Evolutionary conservation across 2,113 vertebrate species (phyloP), one percentile per base, ranked within the genome.

Genomic region (Cacatua alba): DNA sequence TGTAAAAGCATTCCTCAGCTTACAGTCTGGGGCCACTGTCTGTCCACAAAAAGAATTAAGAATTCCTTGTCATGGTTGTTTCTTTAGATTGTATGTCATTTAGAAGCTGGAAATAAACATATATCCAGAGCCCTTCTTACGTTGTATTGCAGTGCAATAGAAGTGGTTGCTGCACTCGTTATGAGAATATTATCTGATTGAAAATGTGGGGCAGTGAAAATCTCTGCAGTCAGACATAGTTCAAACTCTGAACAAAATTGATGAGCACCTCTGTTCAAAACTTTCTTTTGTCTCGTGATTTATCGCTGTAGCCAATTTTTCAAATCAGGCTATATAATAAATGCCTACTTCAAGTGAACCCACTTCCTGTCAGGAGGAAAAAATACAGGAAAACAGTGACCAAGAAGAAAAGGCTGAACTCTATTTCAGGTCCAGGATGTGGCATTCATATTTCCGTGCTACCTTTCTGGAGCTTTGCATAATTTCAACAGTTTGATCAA

Each of bases 21-120:
- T 88, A 82, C 90, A 93, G 79, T 92, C 88, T 94, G 84, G 63
- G 91, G 91, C 83, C 94, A 95, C 94, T 85, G 70, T 72, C 90
- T 88, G 49, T 90, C 67, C 78, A 92, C 59, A 94, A 88, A 96
- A 95, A 94, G 57, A 81, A 55, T 92, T 88, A 95, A 91, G 62
- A 86, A 60, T 90, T 92, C 49, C 91, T 91, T 76, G 86, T 87
- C 77, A 80, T 85, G 91, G 77, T 70, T 52, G 65, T 95, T 96
- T 95, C 91, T 89, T 94, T 84, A 86, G 39, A 48, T 84, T 64
- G 57, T 59, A 84, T 6, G 24, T 52, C 74, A 79, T 87, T 92
- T 85, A 84, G 57, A 69, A 68, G 81, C 52, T 91, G 62, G 57
- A 91, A 91, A 81, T 68, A 93, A 93, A 67, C 19, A 28, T 63